phyloP scores from a whole-genome alignment of 2,797 vertebrate genomes.

The Threskiornis aethiopicus region DNA sequence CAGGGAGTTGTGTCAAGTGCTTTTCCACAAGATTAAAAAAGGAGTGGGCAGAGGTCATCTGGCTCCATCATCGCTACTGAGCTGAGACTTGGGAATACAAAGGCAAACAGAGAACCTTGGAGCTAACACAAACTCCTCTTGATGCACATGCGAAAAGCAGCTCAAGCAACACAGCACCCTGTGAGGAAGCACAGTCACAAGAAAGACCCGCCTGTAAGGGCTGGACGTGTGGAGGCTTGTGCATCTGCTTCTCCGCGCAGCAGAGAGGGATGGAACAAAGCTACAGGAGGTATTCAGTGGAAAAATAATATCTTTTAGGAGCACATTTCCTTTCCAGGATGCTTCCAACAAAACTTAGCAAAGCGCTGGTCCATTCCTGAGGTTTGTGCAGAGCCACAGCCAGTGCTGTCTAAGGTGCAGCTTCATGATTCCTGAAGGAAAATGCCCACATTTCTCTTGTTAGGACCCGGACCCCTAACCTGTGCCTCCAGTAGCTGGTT shows the following conservation, averaged over 20 bases:
- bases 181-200: neutral
- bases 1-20: neutral
- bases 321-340: neutral
- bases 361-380: neutral
- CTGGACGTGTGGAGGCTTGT: accelerated
- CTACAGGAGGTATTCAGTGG: neutral
- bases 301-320: neutral
- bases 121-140: neutral
- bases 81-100: neutral
- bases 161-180: neutral
- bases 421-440: neutral
- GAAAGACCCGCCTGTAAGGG: neutral
- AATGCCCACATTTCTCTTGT: neutral
- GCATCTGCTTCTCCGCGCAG: neutral
- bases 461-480: neutral
- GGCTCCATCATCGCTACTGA: neutral
- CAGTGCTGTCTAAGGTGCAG: neutral
- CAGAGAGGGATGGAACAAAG: neutral
- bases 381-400: neutral
- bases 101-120: neutral
- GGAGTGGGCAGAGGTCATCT: neutral
- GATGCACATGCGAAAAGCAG: neutral
- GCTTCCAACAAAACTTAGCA: neutral
- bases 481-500: neutral
- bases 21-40: neutral